phyloP scores from a whole-genome alignment of 2,888 invertebrate genomes.

The Drosophila meridionalis region DNA sequence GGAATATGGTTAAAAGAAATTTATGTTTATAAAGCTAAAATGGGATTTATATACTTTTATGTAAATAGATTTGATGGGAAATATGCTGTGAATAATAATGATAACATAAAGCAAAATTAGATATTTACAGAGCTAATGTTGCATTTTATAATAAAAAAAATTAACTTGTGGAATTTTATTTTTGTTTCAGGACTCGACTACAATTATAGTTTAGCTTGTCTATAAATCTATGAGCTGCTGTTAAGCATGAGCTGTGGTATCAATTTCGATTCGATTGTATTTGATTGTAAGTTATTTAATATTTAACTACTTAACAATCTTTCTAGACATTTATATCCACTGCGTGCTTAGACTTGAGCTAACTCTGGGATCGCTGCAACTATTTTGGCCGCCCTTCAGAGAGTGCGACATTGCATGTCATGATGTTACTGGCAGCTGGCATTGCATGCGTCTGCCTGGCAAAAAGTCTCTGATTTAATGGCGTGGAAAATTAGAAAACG shows the following conservation, averaged over 20 bases:
- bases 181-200: neutral
- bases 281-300: constrained; percentile 15
- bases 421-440: constrained; percentile 49
- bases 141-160: neutral
- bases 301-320: constrained; percentile 22
- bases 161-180: neutral
- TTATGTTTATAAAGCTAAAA: constrained; percentile 14
- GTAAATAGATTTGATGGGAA: neutral
- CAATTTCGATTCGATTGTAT: constrained; percentile 14
- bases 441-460: constrained; percentile 61
- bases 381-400: constrained; percentile 30
- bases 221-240: neutral
- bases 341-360: constrained; percentile 2
- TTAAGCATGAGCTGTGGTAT: neutral
- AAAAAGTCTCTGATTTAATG: constrained; percentile 74
- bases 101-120: neutral
- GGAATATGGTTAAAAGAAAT: constrained; percentile 1
- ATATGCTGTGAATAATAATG: neutral
- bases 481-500: constrained; percentile 83
- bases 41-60: neutral
- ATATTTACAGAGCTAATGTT: neutral
- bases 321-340: constrained; percentile 37
- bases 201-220: neutral
- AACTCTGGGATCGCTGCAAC: constrained; percentile 10
- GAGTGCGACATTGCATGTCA: constrained; percentile 38